These are phyloP conservation scores for Morpho deidamia DNA, from an alignment of 2,888 invertebrate species.

Conservation along the genomic window DNA sequence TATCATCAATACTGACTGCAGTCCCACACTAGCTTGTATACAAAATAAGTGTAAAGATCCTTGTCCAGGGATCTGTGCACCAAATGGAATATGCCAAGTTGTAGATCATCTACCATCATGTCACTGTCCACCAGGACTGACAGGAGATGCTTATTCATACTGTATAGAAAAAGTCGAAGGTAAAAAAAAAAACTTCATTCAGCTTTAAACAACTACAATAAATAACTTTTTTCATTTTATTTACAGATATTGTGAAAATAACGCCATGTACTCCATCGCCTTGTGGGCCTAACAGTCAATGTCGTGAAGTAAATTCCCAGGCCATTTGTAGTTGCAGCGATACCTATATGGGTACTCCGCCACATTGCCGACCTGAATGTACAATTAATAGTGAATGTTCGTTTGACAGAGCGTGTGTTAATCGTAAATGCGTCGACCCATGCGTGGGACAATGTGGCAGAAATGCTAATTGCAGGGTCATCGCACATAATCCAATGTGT, in stretches of 20 bases:
- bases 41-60: constrained; percentile 88
- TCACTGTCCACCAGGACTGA: constrained; percentile 82
- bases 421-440: constrained; percentile 87
- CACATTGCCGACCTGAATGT: constrained; percentile 89
- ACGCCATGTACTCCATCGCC: constrained; percentile 85
- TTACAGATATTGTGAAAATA: constrained; percentile 54
- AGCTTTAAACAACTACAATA: neutral
- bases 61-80: constrained; percentile 86
- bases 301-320: constrained; percentile 82
- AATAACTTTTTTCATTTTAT: constrained; percentile 11
- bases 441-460: constrained; percentile 88
- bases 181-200: constrained; percentile 30
- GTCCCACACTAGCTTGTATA: constrained; percentile 84
- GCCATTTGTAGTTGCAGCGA: constrained; percentile 85
- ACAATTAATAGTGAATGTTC: constrained; percentile 89
- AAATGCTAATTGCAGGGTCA: constrained; percentile 87
- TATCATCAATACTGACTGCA: constrained; percentile 87
- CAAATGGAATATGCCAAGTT: constrained; percentile 85
- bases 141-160: constrained; percentile 83
- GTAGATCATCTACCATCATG: constrained; percentile 87
- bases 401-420: constrained; percentile 85
- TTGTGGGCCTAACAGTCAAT: constrained; percentile 88
- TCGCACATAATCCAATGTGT: constrained; percentile 90
- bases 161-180: constrained; percentile 72
- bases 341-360: constrained; percentile 86